Evolutionary conservation across 2,888 invertebrate species (phyloP).

Genomic region (Conistra vaccinii): DNA sequence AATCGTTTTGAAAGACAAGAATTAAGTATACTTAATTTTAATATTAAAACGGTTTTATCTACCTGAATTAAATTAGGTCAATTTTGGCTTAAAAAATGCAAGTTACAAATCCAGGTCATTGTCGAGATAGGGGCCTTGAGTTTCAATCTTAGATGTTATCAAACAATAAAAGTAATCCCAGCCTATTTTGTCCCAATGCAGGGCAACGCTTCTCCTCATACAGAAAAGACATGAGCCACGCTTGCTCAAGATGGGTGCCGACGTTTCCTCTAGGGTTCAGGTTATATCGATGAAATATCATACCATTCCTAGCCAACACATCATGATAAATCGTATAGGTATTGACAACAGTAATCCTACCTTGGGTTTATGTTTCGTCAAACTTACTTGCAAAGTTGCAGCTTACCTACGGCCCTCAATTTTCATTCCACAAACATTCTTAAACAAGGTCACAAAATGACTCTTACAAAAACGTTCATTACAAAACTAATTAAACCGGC

Average conservation of each 20-base stretch:
- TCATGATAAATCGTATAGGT: not conserved
- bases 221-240: not conserved
- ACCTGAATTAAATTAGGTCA: conserved; percentile 32
- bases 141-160: not conserved
- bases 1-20: conserved; percentile 31
- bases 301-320: not conserved
- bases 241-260: not conserved
- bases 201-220: not conserved
- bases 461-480: conserved; percentile 39
- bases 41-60: conserved; percentile 12
- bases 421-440: conserved; percentile 8
- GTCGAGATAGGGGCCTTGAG: not conserved
- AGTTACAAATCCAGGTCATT: conserved; percentile 5
- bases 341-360: not conserved
- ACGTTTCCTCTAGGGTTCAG: not conserved
- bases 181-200: not conserved
- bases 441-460: conserved; percentile 19
- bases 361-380: not conserved
- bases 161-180: not conserved
- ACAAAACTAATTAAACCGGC: conserved; percentile 32
- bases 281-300: not conserved
- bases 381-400: not conserved
- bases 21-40: conserved; percentile 5
- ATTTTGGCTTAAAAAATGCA: conserved; percentile 3
- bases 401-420: not conserved